Evolutionary conservation across 2,888 invertebrate species (phyloP).

Genomic region (Dichetophora obliterata): DNA sequence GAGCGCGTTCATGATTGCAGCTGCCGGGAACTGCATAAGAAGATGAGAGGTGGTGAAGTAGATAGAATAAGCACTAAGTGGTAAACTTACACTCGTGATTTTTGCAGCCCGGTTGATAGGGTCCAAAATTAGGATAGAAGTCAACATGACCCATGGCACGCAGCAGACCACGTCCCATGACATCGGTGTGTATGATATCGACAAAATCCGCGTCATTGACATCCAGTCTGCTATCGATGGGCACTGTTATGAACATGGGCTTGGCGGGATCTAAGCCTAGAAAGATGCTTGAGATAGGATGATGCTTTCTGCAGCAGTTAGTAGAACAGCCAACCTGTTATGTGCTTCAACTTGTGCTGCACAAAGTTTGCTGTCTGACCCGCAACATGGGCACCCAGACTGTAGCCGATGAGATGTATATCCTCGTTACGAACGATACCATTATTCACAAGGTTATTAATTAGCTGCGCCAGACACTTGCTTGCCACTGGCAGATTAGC

Average conservation of each 20-base stretch:
- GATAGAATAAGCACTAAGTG: not conserved
- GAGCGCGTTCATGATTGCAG: slow-evolving; percentile 75
- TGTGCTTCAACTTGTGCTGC: slow-evolving; percentile 70
- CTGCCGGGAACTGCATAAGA: slow-evolving; percentile 70
- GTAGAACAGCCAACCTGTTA: slow-evolving; percentile 72
- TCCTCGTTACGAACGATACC: slow-evolving; percentile 68
- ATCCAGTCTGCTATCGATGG: slow-evolving; percentile 71
- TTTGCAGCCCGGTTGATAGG: slow-evolving; percentile 74
- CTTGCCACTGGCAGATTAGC: slow-evolving; percentile 74
- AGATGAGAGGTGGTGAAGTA: too few relatives aligned
- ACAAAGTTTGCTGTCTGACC: slow-evolving; percentile 72
- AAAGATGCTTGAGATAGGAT: not conserved
- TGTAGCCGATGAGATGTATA: slow-evolving; percentile 77
- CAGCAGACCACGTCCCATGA: slow-evolving; percentile 72
- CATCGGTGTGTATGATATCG: slow-evolving; percentile 77
- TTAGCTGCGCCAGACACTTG: slow-evolving; percentile 74
- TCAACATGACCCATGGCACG: slow-evolving; percentile 73
- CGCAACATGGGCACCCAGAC: slow-evolving; percentile 75
- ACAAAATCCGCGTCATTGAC: slow-evolving; percentile 74
- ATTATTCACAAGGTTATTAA: slow-evolving; percentile 71
- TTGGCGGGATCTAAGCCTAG: slow-evolving; percentile 77
- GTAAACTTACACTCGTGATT: slow-evolving; percentile 49
- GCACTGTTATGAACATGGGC: slow-evolving; percentile 73
- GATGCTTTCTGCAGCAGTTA: not conserved
- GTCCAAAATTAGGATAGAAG: slow-evolving; percentile 75